A percentile compares a stretch with the other conserved stretches of the same genome.
phyloP scores from a whole-genome alignment of 2,113 vertebrate genomes.

The Otis tarda region DNA sequence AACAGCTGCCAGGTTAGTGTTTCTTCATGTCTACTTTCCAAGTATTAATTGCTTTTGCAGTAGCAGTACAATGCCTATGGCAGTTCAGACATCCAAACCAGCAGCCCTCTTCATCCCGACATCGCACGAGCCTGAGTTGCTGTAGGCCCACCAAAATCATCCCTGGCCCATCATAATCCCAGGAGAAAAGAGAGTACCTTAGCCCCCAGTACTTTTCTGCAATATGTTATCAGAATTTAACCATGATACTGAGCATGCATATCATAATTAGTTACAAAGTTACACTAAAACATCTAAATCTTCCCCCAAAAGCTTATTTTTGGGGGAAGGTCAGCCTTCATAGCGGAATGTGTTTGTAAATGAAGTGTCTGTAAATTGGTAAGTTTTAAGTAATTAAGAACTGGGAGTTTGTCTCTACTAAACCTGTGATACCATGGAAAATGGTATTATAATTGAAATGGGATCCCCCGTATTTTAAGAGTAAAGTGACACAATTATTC shows the following conservation, averaged over 20 bases:
- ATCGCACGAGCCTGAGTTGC: fast-evolving
- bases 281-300: neutral
- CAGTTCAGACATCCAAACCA: neutral
- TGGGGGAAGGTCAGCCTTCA: neutral
- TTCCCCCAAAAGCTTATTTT: neutral
- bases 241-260: neutral
- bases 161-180: neutral
- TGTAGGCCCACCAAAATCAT: fast-evolving
- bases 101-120: neutral
- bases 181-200: neutral
- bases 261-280: neutral
- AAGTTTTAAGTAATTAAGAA: neutral
- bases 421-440: neutral
- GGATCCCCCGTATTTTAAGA: neutral
- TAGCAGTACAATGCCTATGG: neutral
- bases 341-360: neutral
- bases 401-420: neutral
- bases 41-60: neutral
- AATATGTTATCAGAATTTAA: neutral
- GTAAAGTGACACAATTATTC: neutral
- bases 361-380: neutral
- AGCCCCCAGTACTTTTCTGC: neutral
- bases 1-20: neutral
- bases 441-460: neutral
- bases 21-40: neutral